Base-by-base conservation (phyloP, 1,140 invertebrate genomes). In the Diachasma alloeum region DNA sequence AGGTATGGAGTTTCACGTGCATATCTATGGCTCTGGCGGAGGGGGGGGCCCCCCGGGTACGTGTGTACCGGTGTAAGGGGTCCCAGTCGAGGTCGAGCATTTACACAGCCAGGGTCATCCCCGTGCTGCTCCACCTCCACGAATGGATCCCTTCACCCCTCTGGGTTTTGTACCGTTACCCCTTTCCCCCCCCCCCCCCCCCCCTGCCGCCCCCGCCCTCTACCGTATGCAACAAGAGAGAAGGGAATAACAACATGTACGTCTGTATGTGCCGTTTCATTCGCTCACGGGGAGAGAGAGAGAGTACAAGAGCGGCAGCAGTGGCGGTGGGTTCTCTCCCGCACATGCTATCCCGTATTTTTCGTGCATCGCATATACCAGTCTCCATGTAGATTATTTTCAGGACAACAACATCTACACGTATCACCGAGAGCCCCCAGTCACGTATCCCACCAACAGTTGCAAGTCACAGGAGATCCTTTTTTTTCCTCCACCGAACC, bases 41-140 rank as follows among this genome's bases (percentile, higher is more conserved):
- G 6, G 39, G 9, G 13, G 22, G 11, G n/a, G 42, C 22, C 59
- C 63, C 63, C 36, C 17, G 37, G 73, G 36, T 74, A 74, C 73
- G 73, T 67, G 73, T 74, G 63, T 74, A 68, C 79, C 78, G 80
- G 79, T 85, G 79, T 72, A 37, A 19, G 63, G 72, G 76, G 63
- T 82, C 77, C 81, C 77, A 81, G 78, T 79, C 78, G 87, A 89
- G 88, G 87, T 89, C 87, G 85, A 82, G 84, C 85, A 84, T 87
- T 87, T 86, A 87, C 87, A 85, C 85, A 87, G 85, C 84, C 86
- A 83, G 87, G 87, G 87, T 89, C 88, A 89, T 85, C 81, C 81
- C 68, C 81, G 76, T 36, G 59, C 39, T 53, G 73, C 83, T 4
- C 48, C 48, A 53, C n/a, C 48, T 86, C 85, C 86, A 83, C 76